phyloP scores from a whole-genome alignment of 2,113 vertebrate species.

The Stigmatopora nigra region DNA sequence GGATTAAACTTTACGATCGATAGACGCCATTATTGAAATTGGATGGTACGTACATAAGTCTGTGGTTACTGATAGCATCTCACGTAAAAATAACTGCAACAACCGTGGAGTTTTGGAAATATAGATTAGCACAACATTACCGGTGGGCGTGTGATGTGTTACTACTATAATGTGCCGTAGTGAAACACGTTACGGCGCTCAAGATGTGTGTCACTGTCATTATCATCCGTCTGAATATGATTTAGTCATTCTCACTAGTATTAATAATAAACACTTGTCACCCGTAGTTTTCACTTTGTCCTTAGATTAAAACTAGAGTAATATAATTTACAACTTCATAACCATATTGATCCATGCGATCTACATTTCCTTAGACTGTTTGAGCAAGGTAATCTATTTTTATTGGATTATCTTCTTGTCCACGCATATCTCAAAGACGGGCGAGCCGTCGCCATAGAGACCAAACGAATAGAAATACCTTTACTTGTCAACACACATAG shows the following conservation, averaged over 20 bases:
- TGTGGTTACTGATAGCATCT: neutral
- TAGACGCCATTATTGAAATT: neutral
- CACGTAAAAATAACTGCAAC: neutral
- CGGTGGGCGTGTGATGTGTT: neutral
- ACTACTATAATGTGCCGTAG: neutral
- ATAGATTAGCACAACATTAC: neutral
- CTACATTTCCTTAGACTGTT: neutral
- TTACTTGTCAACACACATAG: slow-evolving; percentile 3
- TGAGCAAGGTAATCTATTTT: neutral
- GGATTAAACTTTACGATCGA: neutral
- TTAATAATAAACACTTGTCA: neutral
- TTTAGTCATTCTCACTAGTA: neutral
- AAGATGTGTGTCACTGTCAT: neutral
- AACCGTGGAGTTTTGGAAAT: neutral
- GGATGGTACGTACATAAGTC: neutral
- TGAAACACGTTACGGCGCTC: neutral
- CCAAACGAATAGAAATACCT: slow-evolving; percentile 36
- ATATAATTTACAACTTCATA: neutral
- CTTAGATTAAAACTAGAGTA: neutral
- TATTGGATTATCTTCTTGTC: neutral
- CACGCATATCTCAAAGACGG: neutral
- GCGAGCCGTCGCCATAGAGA: slow-evolving; percentile 2
- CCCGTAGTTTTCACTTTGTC: neutral
- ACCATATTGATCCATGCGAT: neutral
- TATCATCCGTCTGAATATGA: neutral